These are phyloP conservation scores for Triplophysa siluroides DNA, from an alignment of 2,113 vertebrate species.

Conservation along the genomic window DNA sequence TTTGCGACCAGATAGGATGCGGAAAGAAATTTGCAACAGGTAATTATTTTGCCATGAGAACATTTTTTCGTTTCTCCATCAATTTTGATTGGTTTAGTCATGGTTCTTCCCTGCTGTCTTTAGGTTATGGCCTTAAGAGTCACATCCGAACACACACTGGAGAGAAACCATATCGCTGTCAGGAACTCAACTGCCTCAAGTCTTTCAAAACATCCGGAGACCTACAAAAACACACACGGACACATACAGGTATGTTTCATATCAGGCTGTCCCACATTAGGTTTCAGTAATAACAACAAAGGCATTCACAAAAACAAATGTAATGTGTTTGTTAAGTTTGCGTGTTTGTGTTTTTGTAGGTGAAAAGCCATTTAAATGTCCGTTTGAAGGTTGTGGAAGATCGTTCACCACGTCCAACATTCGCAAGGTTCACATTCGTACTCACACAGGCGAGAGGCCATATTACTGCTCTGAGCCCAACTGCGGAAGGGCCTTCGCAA, in stretches of 20 bases:
- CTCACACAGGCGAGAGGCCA: conserved; percentile 95
- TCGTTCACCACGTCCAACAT: conserved; percentile 99
- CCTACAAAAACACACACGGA: conserved; percentile 96
- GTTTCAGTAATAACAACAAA: not conserved
- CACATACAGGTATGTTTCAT: conserved; percentile 87
- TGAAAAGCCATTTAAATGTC: conserved; percentile 97
- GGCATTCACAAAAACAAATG: no score
- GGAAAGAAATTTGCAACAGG: conserved; percentile 99
- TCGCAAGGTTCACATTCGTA: conserved; percentile 97
- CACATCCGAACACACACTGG: conserved; percentile 97
- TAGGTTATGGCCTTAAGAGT: conserved; percentile 95
- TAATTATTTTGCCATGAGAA: conserved; percentile 58
- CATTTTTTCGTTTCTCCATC: not conserved
- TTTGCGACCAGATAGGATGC: conserved; percentile 91
- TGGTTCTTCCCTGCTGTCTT: conserved; percentile 11
- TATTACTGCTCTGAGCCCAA: conserved; percentile 98
- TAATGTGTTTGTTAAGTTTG: not conserved
- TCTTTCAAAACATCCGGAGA: conserved; percentile 99
- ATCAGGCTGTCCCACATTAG: not conserved
- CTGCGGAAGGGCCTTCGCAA: conserved; percentile 96
- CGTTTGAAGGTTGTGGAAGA: conserved; percentile 92
- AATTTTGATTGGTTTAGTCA: not conserved
- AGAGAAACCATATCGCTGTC: conserved; percentile 96
- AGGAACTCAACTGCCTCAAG: conserved; percentile 93
- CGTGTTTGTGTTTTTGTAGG: conserved; percentile 70